phyloP scores from a whole-genome alignment of 2,797 vertebrate species.

The Orientallactaga sibirica region DNA sequence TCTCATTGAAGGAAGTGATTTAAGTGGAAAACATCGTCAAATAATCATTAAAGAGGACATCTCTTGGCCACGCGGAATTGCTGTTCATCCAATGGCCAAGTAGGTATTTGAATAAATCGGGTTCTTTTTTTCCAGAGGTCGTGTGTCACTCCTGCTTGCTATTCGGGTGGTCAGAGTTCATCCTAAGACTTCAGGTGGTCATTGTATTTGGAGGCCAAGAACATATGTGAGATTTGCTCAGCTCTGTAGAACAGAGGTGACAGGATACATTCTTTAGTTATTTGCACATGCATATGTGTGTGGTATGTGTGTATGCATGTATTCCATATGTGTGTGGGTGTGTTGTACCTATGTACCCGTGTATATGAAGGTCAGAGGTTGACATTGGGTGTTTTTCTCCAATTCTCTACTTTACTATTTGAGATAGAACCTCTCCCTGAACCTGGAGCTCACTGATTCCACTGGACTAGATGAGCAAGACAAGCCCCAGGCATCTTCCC shows the following conservation, averaged over 20 bases:
- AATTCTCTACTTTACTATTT: too few species aligned
- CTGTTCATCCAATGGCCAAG: constrained; percentile 93
- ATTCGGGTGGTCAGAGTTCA: neutral
- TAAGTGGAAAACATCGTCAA: constrained; percentile 90
- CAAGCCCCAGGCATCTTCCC: too few species aligned
- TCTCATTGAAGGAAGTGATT: constrained; percentile 90
- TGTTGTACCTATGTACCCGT: too few species aligned
- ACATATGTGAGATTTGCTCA: neutral
- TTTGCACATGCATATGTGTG: neutral
- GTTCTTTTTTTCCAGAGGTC: neutral
- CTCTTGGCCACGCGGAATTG: constrained; percentile 93
- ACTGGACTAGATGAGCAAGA: neutral
- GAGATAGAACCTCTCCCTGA: too few species aligned
- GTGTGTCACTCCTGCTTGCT: neutral
- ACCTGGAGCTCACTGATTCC: neutral
- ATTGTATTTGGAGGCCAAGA: neutral
- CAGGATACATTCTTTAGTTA: neutral
- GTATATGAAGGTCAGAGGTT: too few species aligned
- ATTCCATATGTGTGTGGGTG: too few species aligned
- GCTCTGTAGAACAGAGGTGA: neutral
- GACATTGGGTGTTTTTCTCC: too few species aligned
- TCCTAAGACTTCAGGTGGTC: neutral
- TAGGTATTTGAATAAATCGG: constrained; percentile 85
- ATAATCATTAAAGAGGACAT: constrained; percentile 88
- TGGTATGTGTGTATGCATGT: too few species aligned